These are phyloP conservation scores for Archaeoteleia sp. DNA, from an alignment of 2,888 invertebrate genomes.

Conservation along the genomic window DNA sequence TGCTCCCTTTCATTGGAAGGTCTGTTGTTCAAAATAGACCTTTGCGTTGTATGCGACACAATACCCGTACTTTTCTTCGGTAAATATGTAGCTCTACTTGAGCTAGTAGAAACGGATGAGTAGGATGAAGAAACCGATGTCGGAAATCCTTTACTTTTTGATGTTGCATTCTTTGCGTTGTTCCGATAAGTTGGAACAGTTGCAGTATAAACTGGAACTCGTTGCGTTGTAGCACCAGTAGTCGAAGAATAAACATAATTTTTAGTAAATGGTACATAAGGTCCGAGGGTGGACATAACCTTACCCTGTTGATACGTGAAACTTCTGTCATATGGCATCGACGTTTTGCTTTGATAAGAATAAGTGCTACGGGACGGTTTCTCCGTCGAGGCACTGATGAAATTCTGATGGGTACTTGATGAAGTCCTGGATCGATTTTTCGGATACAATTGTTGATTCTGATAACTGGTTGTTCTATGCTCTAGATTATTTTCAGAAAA, in stretches of 20 bases:
- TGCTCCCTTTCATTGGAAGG: constrained; percentile 79
- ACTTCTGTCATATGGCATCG: constrained; percentile 66
- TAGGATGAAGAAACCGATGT: constrained; percentile 49
- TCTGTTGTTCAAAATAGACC: constrained; percentile 55
- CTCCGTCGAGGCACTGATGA: constrained; percentile 63
- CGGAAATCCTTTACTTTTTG: constrained; percentile 49
- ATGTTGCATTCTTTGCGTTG: constrained; percentile 50
- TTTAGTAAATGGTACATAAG: constrained; percentile 71
- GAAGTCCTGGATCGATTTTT: constrained; percentile 54
- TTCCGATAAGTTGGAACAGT: constrained; percentile 66
- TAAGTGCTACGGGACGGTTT: constrained; percentile 58
- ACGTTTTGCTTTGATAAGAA: constrained; percentile 47
- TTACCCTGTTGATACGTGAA: constrained; percentile 68
- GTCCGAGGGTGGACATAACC: constrained; percentile 66
- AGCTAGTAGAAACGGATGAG: constrained; percentile 41
- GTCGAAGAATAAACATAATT: constrained; percentile 65
- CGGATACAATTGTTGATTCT: constrained; percentile 41
- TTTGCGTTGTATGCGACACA: constrained; percentile 53
- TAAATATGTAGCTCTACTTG: constrained; percentile 60
- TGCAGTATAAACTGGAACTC: constrained; percentile 61
- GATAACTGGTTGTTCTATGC: constrained; percentile 28
- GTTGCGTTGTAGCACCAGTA: constrained; percentile 51
- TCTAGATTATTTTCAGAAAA: constrained; percentile 18
- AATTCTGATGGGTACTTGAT: constrained; percentile 59
- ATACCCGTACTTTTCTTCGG: constrained; percentile 60